phyloP scores from a whole-genome alignment of 2,113 vertebrate genomes.

The Lepisosteus oculatus region DNA sequence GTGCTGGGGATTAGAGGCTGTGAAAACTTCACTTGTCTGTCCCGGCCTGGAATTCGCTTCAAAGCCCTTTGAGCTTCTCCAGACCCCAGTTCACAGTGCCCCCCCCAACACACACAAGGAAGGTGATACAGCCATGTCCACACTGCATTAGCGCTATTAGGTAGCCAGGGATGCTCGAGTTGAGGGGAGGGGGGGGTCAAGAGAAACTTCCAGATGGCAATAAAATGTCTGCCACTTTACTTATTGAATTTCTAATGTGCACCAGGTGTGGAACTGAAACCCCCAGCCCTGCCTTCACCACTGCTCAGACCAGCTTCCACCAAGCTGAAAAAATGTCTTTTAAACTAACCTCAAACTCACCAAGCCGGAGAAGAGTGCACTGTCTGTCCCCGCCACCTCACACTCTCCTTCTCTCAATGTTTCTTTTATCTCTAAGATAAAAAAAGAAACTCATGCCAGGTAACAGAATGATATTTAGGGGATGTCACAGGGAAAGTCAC shows the following conservation, averaged over 20 bases:
- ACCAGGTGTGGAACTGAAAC: constrained; percentile 53
- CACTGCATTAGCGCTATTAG: constrained; percentile 6
- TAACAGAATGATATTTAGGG: no score
- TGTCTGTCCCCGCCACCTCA: no score
- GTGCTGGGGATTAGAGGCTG: constrained; percentile 29
- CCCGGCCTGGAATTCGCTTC: constrained; percentile 48
- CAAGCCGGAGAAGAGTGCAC: no score
- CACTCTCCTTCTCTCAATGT: no score
- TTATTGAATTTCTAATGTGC: constrained; percentile 70
- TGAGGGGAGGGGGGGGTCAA: constrained; percentile 39
- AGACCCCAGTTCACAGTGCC: constrained; percentile 42
- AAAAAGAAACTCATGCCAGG: no score
- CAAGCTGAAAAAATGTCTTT: no score
- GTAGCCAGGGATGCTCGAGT: neutral
- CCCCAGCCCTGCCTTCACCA: neutral
- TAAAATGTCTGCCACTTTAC: constrained; percentile 74
- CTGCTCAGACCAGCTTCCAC: neutral
- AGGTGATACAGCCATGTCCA: constrained; percentile 16
- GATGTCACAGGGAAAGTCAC: no score
- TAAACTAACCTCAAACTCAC: no score
- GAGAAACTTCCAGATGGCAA: constrained; percentile 67
- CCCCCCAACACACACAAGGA: constrained; percentile 36
- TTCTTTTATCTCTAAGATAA: no score
- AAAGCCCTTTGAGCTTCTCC: constrained; percentile 54
- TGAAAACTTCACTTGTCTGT: constrained; percentile 20